Conservation (phyloP, 1,140 invertebrate species). For the Ladona fulva region DNA sequence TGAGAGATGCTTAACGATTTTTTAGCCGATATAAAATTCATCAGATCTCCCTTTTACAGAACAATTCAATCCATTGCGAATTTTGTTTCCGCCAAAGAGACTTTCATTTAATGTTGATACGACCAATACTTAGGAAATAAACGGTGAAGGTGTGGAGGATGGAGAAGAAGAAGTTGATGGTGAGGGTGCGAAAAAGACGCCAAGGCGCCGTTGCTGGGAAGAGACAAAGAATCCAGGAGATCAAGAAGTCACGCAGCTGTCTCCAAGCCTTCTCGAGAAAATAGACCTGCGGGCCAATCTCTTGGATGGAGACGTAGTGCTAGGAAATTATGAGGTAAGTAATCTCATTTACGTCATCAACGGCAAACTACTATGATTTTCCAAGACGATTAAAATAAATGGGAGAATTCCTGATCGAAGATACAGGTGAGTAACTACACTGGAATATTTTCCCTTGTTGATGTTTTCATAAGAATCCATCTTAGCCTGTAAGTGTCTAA, state of each 20-base stretch:
- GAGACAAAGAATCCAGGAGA: slow-evolving; percentile 19
- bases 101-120: not conserved
- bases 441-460: no score
- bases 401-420: no score
- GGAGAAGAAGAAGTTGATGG: slow-evolving; percentile 17
- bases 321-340: slow-evolving; percentile 73
- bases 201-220: slow-evolving; percentile 29
- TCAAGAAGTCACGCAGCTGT: not conserved
- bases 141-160: not conserved
- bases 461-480: no score
- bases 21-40: no score
- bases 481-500: no score
- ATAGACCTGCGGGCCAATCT: slow-evolving; percentile 65
- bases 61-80: no score
- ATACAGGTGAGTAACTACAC: no score
- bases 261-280: slow-evolving; percentile 48
- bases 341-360: not conserved
- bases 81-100: no score
- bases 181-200: slow-evolving; percentile 8
- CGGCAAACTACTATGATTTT: no score
- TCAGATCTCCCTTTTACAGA: no score
- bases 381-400: no score
- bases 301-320: slow-evolving; percentile 69
- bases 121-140: slow-evolving; percentile 14
- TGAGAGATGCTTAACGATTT: no score